phyloP scores from a whole-genome alignment of 2,797 vertebrate genomes.

The Limnodromus scolopaceus region DNA sequence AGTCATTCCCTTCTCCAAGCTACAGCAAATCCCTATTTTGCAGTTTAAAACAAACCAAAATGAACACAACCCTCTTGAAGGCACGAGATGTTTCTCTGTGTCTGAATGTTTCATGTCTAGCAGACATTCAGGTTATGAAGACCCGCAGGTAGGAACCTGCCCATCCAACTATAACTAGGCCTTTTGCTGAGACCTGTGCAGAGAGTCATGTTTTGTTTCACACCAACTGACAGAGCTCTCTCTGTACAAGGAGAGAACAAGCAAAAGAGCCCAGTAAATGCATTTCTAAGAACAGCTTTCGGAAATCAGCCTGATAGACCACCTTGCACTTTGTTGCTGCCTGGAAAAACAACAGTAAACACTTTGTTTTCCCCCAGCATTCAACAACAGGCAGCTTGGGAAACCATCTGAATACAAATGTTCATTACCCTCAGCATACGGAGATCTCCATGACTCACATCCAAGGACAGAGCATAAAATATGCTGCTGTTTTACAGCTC shows the following conservation, averaged over 20 bases:
- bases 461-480: not conserved
- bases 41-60: not conserved
- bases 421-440: not conserved
- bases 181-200: not conserved
- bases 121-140: not conserved
- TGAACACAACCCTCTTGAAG: not conserved
- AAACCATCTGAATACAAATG: conserved; percentile 44
- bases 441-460: not conserved
- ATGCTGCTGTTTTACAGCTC: not conserved
- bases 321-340: not conserved
- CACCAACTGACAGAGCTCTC: not conserved
- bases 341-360: not conserved
- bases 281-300: not conserved
- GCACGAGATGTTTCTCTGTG: not conserved
- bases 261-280: not conserved
- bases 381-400: not conserved
- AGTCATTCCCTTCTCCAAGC: not conserved
- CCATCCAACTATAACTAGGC: not conserved
- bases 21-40: not conserved
- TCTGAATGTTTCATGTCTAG: not conserved
- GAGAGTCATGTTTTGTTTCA: not conserved
- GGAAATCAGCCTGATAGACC: not conserved
- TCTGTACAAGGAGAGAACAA: not conserved
- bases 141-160: not conserved
- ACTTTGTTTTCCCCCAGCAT: not conserved